Base-by-base conservation (phyloP, 2,113 vertebrate genomes). In the Capricornis sumatraensis region DNA sequence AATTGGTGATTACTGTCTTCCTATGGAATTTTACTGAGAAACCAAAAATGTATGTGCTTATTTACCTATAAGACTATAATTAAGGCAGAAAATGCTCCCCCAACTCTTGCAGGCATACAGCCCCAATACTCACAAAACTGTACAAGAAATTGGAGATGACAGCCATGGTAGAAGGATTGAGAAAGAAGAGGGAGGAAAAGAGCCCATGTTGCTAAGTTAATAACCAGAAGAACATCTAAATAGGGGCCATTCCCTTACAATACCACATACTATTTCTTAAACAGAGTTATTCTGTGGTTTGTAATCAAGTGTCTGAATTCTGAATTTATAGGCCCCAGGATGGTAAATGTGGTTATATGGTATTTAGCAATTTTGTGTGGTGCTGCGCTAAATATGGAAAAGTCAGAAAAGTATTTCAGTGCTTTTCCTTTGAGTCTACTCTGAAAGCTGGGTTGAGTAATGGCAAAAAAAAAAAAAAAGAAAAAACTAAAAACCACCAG, bases 201-300 rank as follows among this genome's bases (percentile, higher is more conserved):
- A 97, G 57, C 57, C 83, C 30, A 57, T 5, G 92, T 0, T 89
- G 94, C 95, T 57, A 89, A 95, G 94, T 98, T 97, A 98, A 97
- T 96, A 97, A 76, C 90, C 96, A 98, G 62, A 97, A 98, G 97
- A 45, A 91, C 8, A 98, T 98, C 98, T 98, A 97, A 98, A 97
- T 97, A 97, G 98, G 98, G 96, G 97, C 98, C 97, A 98, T 91
- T 98, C 97, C 96, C 98, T 98, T 96, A 98, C 96, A 98, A 53
- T 58, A 97, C 98, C 98, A 98, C 98, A 98, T 97, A 98, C 98
- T 97, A 93, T 98, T 86, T 97, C 76, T 98, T 83, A 93, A 98
- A 98, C 97, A 98, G 98, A 99, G 98, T 95, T 71, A 45, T 94
- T 95, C 97, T 98, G 98, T 98, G 98, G 98, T 98, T 98, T 98